Conservation (phyloP, 2,113 vertebrate genomes). For the Halichoeres trimaculatus region DNA sequence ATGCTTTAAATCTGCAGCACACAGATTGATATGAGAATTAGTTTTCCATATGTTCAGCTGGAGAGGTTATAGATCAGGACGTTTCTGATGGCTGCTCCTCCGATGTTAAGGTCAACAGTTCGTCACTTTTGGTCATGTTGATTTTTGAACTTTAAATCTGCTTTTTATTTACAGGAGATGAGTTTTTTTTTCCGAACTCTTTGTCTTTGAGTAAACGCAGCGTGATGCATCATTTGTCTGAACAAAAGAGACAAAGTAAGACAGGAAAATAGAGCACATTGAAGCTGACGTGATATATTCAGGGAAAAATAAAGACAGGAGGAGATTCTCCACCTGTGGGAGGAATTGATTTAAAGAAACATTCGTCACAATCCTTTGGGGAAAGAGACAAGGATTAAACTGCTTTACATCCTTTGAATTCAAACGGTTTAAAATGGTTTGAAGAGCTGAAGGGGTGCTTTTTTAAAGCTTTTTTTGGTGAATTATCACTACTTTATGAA, state of each 20-base stretch:
- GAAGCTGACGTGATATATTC: background rate
- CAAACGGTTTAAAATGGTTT: conserved; percentile 8
- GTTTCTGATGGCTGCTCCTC: background rate
- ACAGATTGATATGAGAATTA: conserved; percentile 35
- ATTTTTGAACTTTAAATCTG: no score
- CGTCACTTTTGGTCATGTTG: background rate
- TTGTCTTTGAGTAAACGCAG: no score
- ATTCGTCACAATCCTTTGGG: conserved; percentile 16
- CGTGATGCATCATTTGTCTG: background rate
- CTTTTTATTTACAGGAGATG: no score
- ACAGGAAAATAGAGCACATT: background rate
- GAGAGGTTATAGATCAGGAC: conserved; percentile 1
- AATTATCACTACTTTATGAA: conserved; percentile 8
- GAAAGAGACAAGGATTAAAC: conserved; percentile 20
- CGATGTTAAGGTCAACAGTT: background rate
- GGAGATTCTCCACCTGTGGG: conserved; percentile 6
- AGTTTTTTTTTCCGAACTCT: no score
- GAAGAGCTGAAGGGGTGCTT: background rate
- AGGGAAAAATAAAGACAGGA: background rate
- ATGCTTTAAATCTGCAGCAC: conserved; percentile 7
- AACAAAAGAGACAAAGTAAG: background rate
- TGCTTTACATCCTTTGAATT: background rate
- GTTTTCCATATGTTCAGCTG: conserved; percentile 12
- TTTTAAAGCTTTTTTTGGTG: background rate
- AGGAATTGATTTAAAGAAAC: conserved; percentile 27